Evolutionary conservation across 1,140 invertebrate genomes (phyloP).

Genomic region (Halesus radiatus): DNA sequence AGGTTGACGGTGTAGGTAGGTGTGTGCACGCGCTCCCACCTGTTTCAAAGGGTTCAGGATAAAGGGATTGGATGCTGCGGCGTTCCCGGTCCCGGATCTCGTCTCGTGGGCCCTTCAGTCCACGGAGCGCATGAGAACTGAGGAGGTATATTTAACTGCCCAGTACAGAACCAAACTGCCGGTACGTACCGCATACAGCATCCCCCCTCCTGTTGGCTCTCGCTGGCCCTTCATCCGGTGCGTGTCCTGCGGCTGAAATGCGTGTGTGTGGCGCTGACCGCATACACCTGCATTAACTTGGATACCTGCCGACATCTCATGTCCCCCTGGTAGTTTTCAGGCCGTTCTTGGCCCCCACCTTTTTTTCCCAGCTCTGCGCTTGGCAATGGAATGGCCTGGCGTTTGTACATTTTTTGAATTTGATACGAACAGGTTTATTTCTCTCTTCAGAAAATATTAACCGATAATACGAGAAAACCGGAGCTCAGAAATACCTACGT

Average conservation of each 20-base stretch:
- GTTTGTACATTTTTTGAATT: too few species aligned
- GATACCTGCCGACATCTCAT: constrained; percentile 10
- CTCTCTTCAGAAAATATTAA: too few species aligned
- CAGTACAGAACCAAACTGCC: background rate
- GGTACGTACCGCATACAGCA: background rate
- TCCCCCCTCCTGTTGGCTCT: background rate
- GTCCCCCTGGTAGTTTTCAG: constrained; percentile 43
- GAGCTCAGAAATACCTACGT: too few species aligned
- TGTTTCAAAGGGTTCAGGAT: background rate
- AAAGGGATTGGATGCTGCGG: constrained; percentile 14
- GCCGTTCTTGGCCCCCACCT: constrained; percentile 53
- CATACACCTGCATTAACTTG: too few species aligned
- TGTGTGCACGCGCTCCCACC: background rate
- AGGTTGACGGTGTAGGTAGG: too few species aligned
- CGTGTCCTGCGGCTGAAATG: constrained; percentile 4
- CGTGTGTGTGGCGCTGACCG: background rate
- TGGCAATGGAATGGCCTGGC: too few species aligned
- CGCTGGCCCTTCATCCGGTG: constrained; percentile 17
- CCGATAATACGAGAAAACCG: too few species aligned
- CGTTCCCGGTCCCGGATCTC: constrained; percentile 29
- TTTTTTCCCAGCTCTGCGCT: constrained; percentile 8
- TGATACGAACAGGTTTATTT: too few species aligned
- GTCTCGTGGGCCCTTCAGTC: constrained; percentile 35
- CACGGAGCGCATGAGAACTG: constrained; percentile 13
- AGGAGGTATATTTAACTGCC: constrained; percentile 30